A percentile compares a stretch with the other conserved stretches of the same genome.
Evolutionary conservation across 2,797 vertebrate species (phyloP).

Genomic region (Danio jaintianensis): DNA sequence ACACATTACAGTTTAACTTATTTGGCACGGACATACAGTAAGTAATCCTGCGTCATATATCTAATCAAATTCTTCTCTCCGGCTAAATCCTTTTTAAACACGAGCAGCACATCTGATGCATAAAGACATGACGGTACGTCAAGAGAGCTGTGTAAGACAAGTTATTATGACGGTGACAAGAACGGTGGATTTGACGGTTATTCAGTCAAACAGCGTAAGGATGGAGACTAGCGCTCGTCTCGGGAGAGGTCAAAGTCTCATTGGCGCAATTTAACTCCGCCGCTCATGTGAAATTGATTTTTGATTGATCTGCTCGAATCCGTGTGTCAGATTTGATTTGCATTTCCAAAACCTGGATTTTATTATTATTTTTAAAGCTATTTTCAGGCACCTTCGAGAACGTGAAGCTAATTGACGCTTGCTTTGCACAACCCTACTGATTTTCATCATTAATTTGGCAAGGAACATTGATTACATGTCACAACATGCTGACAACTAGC

Average conservation of each 20-base stretch:
- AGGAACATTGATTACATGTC: conserved; percentile 52
- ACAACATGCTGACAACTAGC: conserved; percentile 47
- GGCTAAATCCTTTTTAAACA: conserved; percentile 32
- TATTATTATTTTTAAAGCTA: neutral
- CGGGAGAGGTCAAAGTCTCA: conserved; percentile 28
- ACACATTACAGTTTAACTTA: conserved; percentile 39
- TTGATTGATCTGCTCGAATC: conserved; percentile 38
- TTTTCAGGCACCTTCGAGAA: conserved; percentile 23
- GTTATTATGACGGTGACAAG: conserved; percentile 23
- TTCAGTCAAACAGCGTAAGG: conserved; percentile 9
- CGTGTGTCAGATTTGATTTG: conserved; percentile 33
- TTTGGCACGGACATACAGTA: conserved; percentile 8
- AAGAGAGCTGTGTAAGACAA: conserved; percentile 14
- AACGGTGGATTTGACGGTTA: conserved; percentile 10
- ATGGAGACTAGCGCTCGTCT: neutral
- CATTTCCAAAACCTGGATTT: conserved; percentile 22
- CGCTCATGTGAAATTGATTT: conserved; percentile 44
- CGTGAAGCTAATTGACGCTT: conserved; percentile 32
- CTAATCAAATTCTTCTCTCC: conserved; percentile 20
- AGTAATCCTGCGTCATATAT: conserved; percentile 26
- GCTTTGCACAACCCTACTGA: conserved; percentile 24
- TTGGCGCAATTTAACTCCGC: conserved; percentile 17
- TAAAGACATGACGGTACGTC: neutral
- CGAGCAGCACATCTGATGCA: conserved; percentile 19
- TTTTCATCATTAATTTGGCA: conserved; percentile 43